Evolutionary conservation across 1,140 invertebrate genomes (phyloP), one percentile per base, ranked within the genome.

Genomic region (Limonius californicus): DNA sequence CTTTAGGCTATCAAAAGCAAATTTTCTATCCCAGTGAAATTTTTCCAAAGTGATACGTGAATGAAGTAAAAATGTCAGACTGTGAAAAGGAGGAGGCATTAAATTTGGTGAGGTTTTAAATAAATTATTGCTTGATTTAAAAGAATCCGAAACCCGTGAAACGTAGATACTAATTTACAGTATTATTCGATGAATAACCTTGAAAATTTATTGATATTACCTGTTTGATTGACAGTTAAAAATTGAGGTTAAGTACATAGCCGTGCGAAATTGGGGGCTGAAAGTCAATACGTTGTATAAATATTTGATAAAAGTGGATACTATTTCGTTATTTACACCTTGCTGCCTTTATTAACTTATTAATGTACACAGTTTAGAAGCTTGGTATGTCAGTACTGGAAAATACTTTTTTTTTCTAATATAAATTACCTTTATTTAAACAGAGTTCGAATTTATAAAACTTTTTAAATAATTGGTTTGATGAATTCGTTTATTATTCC

Each of bases 71-170:
- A 50, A 50, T 50, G 45, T 19, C 16, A 66, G 90, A 92, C 76
- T 85, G 84, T 76, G 90, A 92, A 79, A 91, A 88, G 78, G 89
- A 90, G 81, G 90, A 92, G 79, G 87, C 89, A 64, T 82, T 86
- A 72, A 91, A 91, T 84, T 83, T 92, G 82, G 90, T 92, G 84
- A 83, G 82, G 74, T 39, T 39, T 39, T 12, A 39, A 39, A n/a
- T n/a, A 39, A 2, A 14, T 6, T 39, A 11, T 39, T 2, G n/a
- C 7, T 70, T 66, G 68, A 64, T 58, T 32, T 55, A 58, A 74
- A n/a, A n/a, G n/a, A n/a, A n/a, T n/a, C n/a, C n/a, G n/a, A 78
- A n/a, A n/a, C n/a, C n/a, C n/a, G n/a, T 77, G 32, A 11, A 27
- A 18, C 18, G 35, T 60, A 12, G 7, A 30, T n/a, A n/a, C n/a